Evolutionary conservation across 2,797 vertebrate species (phyloP), one percentile per base, ranked within the genome.

Genomic region (Karalla daura): DNA sequence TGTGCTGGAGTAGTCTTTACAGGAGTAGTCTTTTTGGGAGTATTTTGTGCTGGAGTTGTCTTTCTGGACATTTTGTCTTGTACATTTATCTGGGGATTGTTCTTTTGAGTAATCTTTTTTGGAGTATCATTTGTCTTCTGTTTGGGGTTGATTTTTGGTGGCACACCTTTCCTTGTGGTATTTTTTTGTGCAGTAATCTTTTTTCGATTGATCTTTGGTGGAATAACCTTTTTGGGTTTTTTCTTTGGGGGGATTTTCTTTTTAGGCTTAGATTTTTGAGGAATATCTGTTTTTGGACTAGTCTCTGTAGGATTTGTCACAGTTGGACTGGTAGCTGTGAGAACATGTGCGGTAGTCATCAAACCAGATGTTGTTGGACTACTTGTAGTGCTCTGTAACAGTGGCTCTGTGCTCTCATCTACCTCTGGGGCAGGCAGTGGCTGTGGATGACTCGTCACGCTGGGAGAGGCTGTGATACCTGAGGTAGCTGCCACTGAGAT

Each of bases 181-280:
- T 58, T 72, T 65, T 78, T 84, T 4, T 8, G 27, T 10, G 41
- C 15, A 1, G 5, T 70, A 49, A 55, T 73, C 62, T 70, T 85
- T 67, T 85, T 86, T 17, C 46, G 54, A 50, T 55, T 71, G 10
- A 25, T 37, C 60, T 85, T 84, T 58, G 71, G 40, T 36, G 60
- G 53, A 59, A 52, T 59, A 12, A 2, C 5, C 60, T 73, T 86
- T 68, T 86, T 87, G 18, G 54, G 52, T 41, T 60, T 72, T 11
- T 30, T 35, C 65, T 85, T 84, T 55, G 70, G 35, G 25, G 59
- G 58, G 58, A 47, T 60, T 0, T 13, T 17, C 44, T 74, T 76
- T 63, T 69, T 53, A 14, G 49, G 24, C 0, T 12, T 66, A 63
- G 83, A 84, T 69, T 86, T 88, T 63, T 56, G 63, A 1, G 6